phyloP scores from a whole-genome alignment of 1,140 invertebrate species.

The Bradynema listronoti region DNA sequence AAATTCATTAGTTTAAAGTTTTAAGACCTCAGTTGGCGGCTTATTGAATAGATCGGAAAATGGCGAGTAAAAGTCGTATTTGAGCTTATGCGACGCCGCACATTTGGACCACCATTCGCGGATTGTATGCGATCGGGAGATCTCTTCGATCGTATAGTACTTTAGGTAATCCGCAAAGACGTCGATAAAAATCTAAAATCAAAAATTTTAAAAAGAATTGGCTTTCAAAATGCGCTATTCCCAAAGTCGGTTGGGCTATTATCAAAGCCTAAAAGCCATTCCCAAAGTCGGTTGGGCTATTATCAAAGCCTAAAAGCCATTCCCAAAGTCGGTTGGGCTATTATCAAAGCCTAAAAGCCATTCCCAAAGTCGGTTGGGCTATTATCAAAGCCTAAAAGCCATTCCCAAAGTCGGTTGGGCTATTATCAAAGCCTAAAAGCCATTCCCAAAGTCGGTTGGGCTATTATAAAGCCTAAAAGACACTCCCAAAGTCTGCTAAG shows the following conservation, averaged over 20 bases:
- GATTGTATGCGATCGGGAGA: constrained; percentile 11
- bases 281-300: background rate
- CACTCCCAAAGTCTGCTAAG: too few species aligned
- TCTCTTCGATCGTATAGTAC: constrained; percentile 15
- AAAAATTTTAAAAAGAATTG: constrained; percentile 8
- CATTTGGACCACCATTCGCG: constrained; percentile 21
- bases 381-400: too few species aligned
- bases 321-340: too few species aligned
- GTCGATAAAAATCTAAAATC: constrained; percentile 4
- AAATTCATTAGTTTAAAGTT: background rate
- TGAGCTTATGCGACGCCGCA: constrained; percentile 2
- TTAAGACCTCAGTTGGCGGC: background rate
- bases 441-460: too few species aligned
- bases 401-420: too few species aligned
- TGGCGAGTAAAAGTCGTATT: background rate
- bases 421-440: too few species aligned
- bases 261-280: background rate
- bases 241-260: background rate
- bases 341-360: too few species aligned
- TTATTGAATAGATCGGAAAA: constrained; percentile 6
- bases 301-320: too few species aligned
- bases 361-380: too few species aligned
- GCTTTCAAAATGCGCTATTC: background rate
- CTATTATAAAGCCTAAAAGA: too few species aligned
- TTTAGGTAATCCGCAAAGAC: constrained; percentile 15